A percentile compares a stretch with the other conserved stretches of the same genome.
These are phyloP conservation scores for Drosophila fungiperda DNA, from an alignment of 2,888 invertebrate species.

Conservation along the genomic window DNA sequence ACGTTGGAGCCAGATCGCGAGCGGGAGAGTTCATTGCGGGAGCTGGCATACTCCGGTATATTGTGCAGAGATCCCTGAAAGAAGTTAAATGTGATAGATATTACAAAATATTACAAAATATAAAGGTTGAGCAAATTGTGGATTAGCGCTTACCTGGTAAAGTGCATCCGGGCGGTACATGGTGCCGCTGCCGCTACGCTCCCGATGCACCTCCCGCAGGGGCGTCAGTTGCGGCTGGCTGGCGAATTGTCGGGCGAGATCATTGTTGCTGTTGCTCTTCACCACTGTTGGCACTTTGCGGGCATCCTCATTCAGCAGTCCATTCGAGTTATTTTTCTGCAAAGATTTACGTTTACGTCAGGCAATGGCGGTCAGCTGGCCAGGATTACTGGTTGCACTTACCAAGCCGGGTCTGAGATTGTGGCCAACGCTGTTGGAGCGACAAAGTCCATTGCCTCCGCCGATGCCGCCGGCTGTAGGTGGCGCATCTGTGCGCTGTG, in stretches of 20 bases:
- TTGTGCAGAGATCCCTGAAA: constrained; percentile 86
- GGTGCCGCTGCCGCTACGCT: constrained; percentile 89
- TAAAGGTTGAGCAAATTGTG: neutral
- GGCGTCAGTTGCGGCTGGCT: constrained; percentile 88
- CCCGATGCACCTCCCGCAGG: constrained; percentile 71
- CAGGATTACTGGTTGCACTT: constrained; percentile 19
- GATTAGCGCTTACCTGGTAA: constrained; percentile 88
- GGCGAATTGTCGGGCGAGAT: constrained; percentile 87
- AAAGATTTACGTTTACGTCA: neutral
- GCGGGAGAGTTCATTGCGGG: constrained; percentile 85
- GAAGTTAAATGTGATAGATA: neutral
- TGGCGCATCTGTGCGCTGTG: constrained; percentile 57
- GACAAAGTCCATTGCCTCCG: constrained; percentile 64
- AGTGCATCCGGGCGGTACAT: constrained; percentile 95
- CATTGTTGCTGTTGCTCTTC: constrained; percentile 77
- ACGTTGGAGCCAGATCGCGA: constrained; percentile 81
- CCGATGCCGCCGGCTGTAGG: constrained; percentile 19
- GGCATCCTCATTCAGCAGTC: constrained; percentile 68
- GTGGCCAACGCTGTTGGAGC: constrained; percentile 84
- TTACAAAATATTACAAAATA: neutral
- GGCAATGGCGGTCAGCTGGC: neutral
- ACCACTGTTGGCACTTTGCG: constrained; percentile 22
- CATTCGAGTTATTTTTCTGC: constrained; percentile 79
- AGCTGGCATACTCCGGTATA: constrained; percentile 86
- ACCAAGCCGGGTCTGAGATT: constrained; percentile 72